Evolutionary conservation across 2,888 invertebrate genomes (phyloP).

Genomic region (Mesochorus sp.): DNA sequence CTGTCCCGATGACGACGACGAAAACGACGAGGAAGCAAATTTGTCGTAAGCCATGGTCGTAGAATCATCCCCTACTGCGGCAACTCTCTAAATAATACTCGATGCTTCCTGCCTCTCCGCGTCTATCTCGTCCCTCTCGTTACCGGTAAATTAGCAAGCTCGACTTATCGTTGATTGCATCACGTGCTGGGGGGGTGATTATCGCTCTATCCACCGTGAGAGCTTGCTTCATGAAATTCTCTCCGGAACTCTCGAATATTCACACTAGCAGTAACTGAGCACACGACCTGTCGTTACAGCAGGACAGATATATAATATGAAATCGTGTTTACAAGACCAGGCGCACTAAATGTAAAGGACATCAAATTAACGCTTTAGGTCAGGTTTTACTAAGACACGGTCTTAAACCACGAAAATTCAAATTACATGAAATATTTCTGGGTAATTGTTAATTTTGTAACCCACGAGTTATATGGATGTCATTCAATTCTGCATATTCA

Average conservation of each 20-base stretch:
- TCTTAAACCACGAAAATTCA: not conserved
- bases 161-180: conserved; percentile 63
- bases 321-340: not conserved
- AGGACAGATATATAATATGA: not conserved
- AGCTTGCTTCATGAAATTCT: conserved; percentile 10
- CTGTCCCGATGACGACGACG: too few relatives aligned
- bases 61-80: conserved; percentile 6
- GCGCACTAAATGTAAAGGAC: conserved; percentile 12
- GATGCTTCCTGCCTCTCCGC: conserved; percentile 2
- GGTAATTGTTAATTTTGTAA: too few relatives aligned
- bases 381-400: not conserved
- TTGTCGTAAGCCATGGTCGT: conserved; percentile 31
- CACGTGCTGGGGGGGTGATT: conserved; percentile 36
- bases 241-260: not conserved
- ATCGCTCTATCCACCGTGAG: conserved; percentile 39
- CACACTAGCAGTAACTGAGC: not conserved
- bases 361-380: conserved; percentile 5
- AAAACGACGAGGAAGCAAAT: conserved; percentile 15
- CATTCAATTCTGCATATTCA: too few relatives aligned
- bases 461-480: too few relatives aligned
- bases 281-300: not conserved
- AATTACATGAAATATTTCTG: too few relatives aligned
- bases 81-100: conserved; percentile 39
- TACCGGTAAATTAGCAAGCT: conserved; percentile 61
- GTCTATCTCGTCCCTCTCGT: conserved; percentile 15